A percentile compares a stretch with the other conserved stretches of the same genome.
phyloP scores from a whole-genome alignment of 1,140 invertebrate genomes.

The Drosophila navojoa region DNA sequence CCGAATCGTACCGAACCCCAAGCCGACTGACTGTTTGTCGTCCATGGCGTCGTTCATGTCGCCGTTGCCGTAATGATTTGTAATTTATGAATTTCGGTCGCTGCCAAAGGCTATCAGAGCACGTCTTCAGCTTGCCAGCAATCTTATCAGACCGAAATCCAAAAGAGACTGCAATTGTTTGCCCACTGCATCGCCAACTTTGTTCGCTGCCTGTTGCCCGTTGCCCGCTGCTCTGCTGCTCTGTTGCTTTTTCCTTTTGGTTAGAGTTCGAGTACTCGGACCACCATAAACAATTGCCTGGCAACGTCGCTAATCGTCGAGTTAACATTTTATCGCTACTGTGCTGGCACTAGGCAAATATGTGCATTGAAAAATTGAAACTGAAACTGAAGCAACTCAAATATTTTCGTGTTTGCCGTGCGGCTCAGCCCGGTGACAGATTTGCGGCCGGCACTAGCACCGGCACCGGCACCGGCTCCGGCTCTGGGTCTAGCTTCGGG shows the following conservation, averaged over 20 bases:
- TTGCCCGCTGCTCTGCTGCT: slow-evolving; percentile 1
- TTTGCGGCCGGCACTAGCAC: slow-evolving; percentile 61
- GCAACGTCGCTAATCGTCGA: slow-evolving; percentile 68
- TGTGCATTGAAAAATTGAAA: slow-evolving; percentile 65
- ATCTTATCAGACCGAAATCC: slow-evolving; percentile 60
- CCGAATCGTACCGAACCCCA: not conserved
- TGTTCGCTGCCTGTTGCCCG: slow-evolving; percentile 1
- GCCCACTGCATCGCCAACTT: slow-evolving; percentile 37
- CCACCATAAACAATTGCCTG: slow-evolving; percentile 45
- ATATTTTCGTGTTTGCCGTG: slow-evolving; percentile 73
- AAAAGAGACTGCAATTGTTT: slow-evolving; percentile 70
- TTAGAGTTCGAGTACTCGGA: slow-evolving; percentile 16
- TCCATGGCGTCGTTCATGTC: slow-evolving; percentile 26
- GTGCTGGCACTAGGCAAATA: slow-evolving; percentile 82
- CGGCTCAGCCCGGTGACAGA: slow-evolving; percentile 73
- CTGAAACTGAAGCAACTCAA: slow-evolving; percentile 64
- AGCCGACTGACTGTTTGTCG: slow-evolving; percentile 21
- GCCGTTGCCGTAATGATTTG: slow-evolving; percentile 70
- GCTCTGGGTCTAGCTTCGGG: slow-evolving; percentile 13
- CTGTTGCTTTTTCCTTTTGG: slow-evolving; percentile 6
- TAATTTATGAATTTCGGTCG: slow-evolving; percentile 76
- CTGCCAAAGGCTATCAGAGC: slow-evolving; percentile 63
- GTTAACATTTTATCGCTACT: slow-evolving; percentile 83
- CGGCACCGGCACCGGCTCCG: slow-evolving; percentile 2
- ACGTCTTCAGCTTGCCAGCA: slow-evolving; percentile 12